Conservation (phyloP, 2,888 invertebrate species). For the Arrhopalites spinosus region DNA sequence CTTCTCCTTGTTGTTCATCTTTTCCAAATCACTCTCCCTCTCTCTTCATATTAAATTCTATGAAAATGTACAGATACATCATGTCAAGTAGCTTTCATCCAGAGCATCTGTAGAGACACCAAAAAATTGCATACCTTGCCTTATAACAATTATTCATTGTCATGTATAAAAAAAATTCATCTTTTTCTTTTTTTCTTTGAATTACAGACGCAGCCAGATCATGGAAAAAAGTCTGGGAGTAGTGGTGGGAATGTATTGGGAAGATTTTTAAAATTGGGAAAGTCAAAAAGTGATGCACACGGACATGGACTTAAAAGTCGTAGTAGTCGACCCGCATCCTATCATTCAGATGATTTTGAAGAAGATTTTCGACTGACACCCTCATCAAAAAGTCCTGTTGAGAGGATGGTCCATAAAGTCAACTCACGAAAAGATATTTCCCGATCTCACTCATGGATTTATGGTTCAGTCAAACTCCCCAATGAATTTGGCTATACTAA, state of each 20-base stretch:
- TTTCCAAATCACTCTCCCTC: not conserved
- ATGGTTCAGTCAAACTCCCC: slow-evolving; percentile 51
- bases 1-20: slow-evolving; percentile 19
- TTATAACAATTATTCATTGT: no score
- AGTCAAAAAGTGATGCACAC: slow-evolving; percentile 55
- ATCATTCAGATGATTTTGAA: slow-evolving; percentile 39
- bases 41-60: no score
- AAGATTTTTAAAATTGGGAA: slow-evolving; percentile 54
- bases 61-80: no score
- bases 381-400: slow-evolving; percentile 47
- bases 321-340: slow-evolving; percentile 5
- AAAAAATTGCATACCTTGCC: no score
- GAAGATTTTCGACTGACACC: slow-evolving; percentile 51
- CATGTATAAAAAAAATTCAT: not conserved
- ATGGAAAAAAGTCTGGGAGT: slow-evolving; percentile 5
- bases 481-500: slow-evolving; percentile 53
- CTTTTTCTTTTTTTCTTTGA: not conserved
- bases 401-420: slow-evolving; percentile 54
- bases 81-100: no score
- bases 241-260: slow-evolving; percentile 46
- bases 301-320: slow-evolving; percentile 24
- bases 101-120: no score
- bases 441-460: slow-evolving; percentile 55
- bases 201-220: slow-evolving; percentile 5
- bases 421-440: slow-evolving; percentile 50